phyloP scores from a whole-genome alignment of 2,797 vertebrate species.

The Schizopygopsis malacanthus region DNA sequence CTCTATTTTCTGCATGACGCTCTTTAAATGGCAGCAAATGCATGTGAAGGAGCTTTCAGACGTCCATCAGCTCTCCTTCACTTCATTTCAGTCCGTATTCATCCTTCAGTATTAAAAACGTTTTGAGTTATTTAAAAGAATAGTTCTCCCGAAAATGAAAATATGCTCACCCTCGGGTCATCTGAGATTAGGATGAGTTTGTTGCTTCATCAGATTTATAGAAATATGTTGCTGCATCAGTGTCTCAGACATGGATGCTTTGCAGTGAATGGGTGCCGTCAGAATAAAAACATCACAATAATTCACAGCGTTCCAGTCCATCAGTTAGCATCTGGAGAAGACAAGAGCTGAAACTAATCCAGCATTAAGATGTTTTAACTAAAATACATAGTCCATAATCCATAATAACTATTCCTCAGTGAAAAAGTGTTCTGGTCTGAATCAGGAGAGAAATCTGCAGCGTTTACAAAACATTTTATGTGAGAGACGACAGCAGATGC shows the following conservation, averaged over 20 bases:
- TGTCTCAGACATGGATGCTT: not conserved
- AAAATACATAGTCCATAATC: too few relatives aligned
- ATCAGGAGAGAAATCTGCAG: too few relatives aligned
- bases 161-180: not conserved
- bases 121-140: not conserved
- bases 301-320: too few relatives aligned
- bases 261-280: not conserved
- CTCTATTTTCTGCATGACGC: slow-evolving; percentile 77
- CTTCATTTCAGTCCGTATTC: slow-evolving; percentile 15
- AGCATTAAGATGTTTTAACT: too few relatives aligned
- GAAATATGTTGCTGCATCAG: not conserved
- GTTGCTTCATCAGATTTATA: not conserved
- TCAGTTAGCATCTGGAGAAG: too few relatives aligned
- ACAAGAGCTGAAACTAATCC: too few relatives aligned
- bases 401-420: too few relatives aligned
- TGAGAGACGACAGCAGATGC: too few relatives aligned
- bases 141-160: not conserved
- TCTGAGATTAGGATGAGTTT: not conserved
- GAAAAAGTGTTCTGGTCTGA: too few relatives aligned
- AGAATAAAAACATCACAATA: not conserved
- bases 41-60: slow-evolving; percentile 56
- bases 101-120: not conserved
- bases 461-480: too few relatives aligned
- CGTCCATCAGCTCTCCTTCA: not conserved
- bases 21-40: slow-evolving; percentile 58